These are phyloP conservation scores for Drosophila virilis DNA, from an alignment of 1,140 invertebrate species.

Conservation along the genomic window DNA sequence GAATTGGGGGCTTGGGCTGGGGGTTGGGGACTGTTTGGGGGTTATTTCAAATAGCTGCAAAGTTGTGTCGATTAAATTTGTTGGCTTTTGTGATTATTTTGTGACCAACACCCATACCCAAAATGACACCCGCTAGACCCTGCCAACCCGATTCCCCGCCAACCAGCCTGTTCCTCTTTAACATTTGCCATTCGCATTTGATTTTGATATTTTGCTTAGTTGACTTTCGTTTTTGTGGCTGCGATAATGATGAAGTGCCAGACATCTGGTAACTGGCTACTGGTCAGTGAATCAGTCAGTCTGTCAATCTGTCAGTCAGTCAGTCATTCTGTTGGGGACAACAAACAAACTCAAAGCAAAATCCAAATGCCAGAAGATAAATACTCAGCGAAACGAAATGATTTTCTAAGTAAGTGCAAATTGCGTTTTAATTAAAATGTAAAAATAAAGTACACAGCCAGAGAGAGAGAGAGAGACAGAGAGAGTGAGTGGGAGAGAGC, in stretches of 20 bases:
- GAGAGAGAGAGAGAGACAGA: no score
- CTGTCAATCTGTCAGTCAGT: background rate
- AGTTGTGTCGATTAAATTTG: slow-evolving; percentile 65
- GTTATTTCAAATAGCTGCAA: slow-evolving; percentile 42
- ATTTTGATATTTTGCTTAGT: slow-evolving; percentile 20
- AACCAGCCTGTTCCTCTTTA: background rate
- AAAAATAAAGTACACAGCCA: slow-evolving; percentile 72
- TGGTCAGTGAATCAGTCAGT: background rate
- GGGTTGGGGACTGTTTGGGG: background rate
- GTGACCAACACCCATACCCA: slow-evolving; percentile 4
- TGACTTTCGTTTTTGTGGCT: slow-evolving; percentile 21
- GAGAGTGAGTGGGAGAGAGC: background rate
- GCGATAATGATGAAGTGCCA: slow-evolving; percentile 18
- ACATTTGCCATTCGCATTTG: slow-evolving; percentile 2
- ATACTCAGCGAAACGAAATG: slow-evolving; percentile 68
- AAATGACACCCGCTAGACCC: background rate
- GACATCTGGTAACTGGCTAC: slow-evolving; percentile 1
- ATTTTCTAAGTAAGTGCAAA: slow-evolving; percentile 81
- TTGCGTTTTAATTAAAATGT: slow-evolving; percentile 82
- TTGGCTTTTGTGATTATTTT: slow-evolving; percentile 71
- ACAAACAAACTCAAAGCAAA: slow-evolving; percentile 46
- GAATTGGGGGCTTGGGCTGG: background rate
- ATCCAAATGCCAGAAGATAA: slow-evolving; percentile 49
- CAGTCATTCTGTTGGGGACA: background rate
- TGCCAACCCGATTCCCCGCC: no score